Percentiles rank a stretch among this genome's conserved stretches.
These are phyloP conservation scores for western clawed frog (Xenopus tropicalis) DNA, from an alignment of 2,113 vertebrate genomes.

Conservation along the genomic window DNA sequence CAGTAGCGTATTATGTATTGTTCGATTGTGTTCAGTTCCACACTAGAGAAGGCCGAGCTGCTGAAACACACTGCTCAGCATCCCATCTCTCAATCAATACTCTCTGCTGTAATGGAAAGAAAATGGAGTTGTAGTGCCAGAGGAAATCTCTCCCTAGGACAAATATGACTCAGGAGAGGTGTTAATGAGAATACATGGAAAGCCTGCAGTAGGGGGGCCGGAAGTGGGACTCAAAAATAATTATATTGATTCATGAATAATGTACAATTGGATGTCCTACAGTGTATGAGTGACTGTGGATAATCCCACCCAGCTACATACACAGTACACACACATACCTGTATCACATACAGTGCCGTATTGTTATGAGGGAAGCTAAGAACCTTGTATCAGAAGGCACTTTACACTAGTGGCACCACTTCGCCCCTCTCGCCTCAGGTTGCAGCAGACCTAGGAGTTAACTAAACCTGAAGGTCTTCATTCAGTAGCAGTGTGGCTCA, in stretches of 20 bases:
- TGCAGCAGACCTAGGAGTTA: no score
- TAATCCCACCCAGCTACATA: conserved; percentile 1
- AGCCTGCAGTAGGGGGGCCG: conserved; percentile 21
- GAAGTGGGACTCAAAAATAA: conserved; percentile 20
- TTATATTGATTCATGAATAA: conserved; percentile 23
- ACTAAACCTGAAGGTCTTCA: no score
- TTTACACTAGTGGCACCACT: no score
- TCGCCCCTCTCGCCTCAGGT: no score
- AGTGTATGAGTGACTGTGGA: background rate
- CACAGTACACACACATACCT: background rate
- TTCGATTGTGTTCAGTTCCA: no score
- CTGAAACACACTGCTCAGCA: background rate
- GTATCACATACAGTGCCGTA: no score
- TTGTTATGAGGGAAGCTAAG: no score
- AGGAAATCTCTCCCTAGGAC: conserved; percentile 17
- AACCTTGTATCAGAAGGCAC: no score
- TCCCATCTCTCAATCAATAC: conserved; percentile 22
- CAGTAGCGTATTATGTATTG: background rate
- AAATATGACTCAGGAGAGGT: conserved; percentile 19
- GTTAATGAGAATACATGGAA: conserved; percentile 32
- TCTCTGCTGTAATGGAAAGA: conserved; percentile 30
- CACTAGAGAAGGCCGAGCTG: background rate
- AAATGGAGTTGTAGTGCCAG: conserved; percentile 1
- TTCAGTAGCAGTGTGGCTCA: no score
- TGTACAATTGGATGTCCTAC: conserved; percentile 12